Percentiles rank a stretch among this genome's conserved stretches.
Conservation (phyloP, 2,113 vertebrate species). For the Poecile atricapillus region DNA sequence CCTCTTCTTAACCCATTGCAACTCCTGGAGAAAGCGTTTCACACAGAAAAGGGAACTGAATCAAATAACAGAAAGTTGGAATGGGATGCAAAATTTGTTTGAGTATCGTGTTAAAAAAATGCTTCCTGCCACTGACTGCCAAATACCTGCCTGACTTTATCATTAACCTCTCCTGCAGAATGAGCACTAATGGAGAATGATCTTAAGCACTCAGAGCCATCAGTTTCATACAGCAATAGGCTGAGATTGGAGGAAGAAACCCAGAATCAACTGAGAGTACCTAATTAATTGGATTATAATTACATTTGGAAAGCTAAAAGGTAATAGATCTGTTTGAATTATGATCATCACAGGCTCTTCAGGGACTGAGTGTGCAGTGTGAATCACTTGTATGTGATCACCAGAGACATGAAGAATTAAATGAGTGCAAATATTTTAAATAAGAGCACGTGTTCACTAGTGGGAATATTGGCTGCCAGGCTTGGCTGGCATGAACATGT, state of each 20-base stretch:
- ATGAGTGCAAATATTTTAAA: conserved; percentile 50
- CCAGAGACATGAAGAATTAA: conserved; percentile 51
- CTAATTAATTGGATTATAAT: conserved; percentile 72
- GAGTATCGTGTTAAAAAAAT: background rate
- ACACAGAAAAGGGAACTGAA: background rate
- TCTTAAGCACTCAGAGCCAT: background rate
- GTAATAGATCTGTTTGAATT: conserved; percentile 64
- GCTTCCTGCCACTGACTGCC: background rate
- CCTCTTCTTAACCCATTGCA: background rate
- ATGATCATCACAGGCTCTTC: conserved; percentile 41
- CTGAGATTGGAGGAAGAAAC: conserved; percentile 29
- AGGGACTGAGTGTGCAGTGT: conserved; percentile 31
- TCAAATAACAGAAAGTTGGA: background rate
- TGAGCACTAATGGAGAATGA: background rate
- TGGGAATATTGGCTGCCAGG: conserved; percentile 10
- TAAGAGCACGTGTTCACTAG: conserved; percentile 26
- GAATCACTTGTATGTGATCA: conserved; percentile 33
- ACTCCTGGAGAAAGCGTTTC: background rate
- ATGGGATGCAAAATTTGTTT: background rate
- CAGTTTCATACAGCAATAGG: background rate
- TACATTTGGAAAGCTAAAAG: conserved; percentile 62
- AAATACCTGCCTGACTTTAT: background rate
- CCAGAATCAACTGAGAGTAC: conserved; percentile 47
- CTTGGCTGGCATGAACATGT: background rate
- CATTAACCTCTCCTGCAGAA: background rate